A percentile compares a stretch with the other conserved stretches of the same genome.
These are phyloP conservation scores for Eleutherodactylus coqui DNA, from an alignment of 2,797 vertebrate species.

Conservation along the genomic window DNA sequence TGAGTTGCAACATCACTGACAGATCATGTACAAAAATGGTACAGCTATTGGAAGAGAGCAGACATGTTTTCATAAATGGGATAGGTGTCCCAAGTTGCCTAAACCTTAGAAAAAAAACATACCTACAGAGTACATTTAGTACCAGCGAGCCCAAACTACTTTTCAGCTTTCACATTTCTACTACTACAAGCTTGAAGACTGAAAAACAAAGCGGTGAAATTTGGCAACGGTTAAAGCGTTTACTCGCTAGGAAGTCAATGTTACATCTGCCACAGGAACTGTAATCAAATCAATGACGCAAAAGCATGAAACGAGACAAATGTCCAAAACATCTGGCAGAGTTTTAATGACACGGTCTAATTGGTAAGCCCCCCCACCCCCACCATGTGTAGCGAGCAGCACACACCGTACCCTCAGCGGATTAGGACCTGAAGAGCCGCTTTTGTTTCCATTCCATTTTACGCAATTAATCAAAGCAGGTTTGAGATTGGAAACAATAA, in stretches of 20 bases:
- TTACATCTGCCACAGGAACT: constrained; percentile 48
- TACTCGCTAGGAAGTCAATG: constrained; percentile 22
- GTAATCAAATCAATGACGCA: constrained; percentile 55
- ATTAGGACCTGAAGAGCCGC: neutral
- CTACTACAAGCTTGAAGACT: neutral
- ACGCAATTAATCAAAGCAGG: constrained; percentile 22
- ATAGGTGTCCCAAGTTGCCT: no score
- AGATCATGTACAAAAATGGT: no score
- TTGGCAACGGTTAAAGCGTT: constrained; percentile 1
- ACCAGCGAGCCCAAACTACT: neutral
- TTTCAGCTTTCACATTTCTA: neutral
- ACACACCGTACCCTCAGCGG: neutral
- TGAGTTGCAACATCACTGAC: no score
- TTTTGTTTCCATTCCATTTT: constrained; percentile 28
- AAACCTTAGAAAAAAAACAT: no score
- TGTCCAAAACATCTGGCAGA: constrained; percentile 51
- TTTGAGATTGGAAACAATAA: constrained; percentile 14
- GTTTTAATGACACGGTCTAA: constrained; percentile 11
- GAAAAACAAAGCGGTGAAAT: neutral
- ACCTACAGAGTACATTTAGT: neutral
- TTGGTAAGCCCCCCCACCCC: constrained; percentile 22
- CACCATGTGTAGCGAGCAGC: neutral
- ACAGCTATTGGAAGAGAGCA: no score
- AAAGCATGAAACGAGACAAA: constrained; percentile 33
- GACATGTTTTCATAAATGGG: no score